Conservation (phyloP, 2,888 invertebrate genomes). For the Prionchulus punctatus region DNA sequence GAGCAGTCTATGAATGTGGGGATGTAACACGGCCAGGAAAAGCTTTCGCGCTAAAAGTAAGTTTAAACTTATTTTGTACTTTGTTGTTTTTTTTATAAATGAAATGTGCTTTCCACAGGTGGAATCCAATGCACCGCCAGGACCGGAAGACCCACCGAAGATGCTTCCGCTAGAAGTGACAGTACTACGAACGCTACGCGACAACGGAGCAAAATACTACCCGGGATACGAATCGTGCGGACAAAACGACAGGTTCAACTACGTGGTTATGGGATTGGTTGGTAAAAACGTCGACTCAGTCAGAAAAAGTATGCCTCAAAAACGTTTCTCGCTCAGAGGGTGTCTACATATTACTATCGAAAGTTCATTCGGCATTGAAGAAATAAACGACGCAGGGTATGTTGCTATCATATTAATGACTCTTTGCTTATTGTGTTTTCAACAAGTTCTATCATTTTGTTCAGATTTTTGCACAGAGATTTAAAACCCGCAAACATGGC, state of each 20-base stretch:
- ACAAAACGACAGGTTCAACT: background rate
- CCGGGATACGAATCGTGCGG: conserved; percentile 1
- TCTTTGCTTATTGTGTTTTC: background rate
- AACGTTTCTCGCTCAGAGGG: background rate
- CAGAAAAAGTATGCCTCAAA: background rate
- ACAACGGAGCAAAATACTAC: background rate
- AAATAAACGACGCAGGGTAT: background rate
- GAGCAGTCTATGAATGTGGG: background rate
- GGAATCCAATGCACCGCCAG: background rate
- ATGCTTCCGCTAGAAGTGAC: background rate
- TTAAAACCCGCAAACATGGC: background rate
- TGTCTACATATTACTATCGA: background rate
- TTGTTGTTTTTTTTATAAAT: no score
- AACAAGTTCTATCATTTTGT: background rate
- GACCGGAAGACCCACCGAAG: background rate
- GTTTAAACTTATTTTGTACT: no score
- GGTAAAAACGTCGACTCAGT: background rate
- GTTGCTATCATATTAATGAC: background rate
- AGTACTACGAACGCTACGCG: background rate
- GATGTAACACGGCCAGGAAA: background rate
- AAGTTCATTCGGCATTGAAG: background rate
- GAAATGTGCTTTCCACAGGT: background rate
- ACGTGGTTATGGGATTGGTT: background rate
- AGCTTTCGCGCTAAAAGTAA: background rate
- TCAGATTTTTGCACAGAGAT: background rate